phyloP scores from a whole-genome alignment of 2,113 vertebrate species.

The human (Homo sapiens) region GRCh38 chr6:88083001-88083500 shows the following conservation, averaged over 20 bases:
- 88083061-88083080: background rate
- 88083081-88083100: background rate
- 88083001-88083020: background rate
- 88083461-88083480: background rate
- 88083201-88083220: background rate
- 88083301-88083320: background rate
- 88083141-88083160: background rate
- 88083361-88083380: background rate
- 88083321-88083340: background rate
- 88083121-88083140: background rate
- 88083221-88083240: background rate
- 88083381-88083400: background rate
- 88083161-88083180: background rate
- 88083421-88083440: slow-evolving; percentile 32
- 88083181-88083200: slow-evolving; percentile 10
- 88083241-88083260: background rate
- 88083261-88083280: background rate
- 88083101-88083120: background rate
- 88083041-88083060: background rate
- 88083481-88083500: background rate
- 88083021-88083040: background rate
- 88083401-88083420: background rate
- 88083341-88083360: background rate
- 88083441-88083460: background rate
- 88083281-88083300: background rate